A percentile compares a stretch with the other conserved stretches of the same genome.
Evolutionary conservation across 2,888 invertebrate genomes (phyloP).

Genomic region (Xestobium rufovillosum): DNA sequence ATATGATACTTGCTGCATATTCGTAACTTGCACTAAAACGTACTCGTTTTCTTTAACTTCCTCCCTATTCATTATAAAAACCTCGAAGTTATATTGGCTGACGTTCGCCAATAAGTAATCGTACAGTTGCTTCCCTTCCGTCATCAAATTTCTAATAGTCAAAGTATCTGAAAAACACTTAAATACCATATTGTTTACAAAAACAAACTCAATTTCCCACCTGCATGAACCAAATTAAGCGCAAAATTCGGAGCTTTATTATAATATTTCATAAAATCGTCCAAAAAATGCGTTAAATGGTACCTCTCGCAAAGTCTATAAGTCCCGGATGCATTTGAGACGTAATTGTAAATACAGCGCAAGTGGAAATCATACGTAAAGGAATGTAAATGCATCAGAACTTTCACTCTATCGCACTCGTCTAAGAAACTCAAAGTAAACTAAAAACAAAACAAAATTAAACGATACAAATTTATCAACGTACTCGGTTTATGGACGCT

Average conservation of each 20-base stretch:
- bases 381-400: constrained; percentile 66
- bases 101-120: constrained; percentile 63
- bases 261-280: constrained; percentile 71
- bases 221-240: constrained; percentile 62
- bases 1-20: constrained; percentile 50
- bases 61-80: constrained; percentile 52
- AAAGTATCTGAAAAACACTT: constrained; percentile 48
- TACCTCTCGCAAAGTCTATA: constrained; percentile 52
- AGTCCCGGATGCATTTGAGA: constrained; percentile 49
- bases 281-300: constrained; percentile 64
- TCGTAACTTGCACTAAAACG: constrained; percentile 55
- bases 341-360: constrained; percentile 57
- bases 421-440: constrained; percentile 57
- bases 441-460: constrained; percentile 36
- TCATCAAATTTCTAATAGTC: constrained; percentile 51
- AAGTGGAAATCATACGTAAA: constrained; percentile 73
- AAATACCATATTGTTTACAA: no score
- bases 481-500: constrained; percentile 50
- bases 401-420: constrained; percentile 62
- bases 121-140: constrained; percentile 58
- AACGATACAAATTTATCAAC: background rate
- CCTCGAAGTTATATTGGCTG: constrained; percentile 58
- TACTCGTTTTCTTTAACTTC: constrained; percentile 47
- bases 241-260: constrained; percentile 70
- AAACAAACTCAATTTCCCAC: constrained; percentile 43